A percentile compares a stretch with the other conserved stretches of the same genome.
Evolutionary conservation across 2,888 invertebrate species (phyloP).

Genomic region (Meta bourneti): DNA sequence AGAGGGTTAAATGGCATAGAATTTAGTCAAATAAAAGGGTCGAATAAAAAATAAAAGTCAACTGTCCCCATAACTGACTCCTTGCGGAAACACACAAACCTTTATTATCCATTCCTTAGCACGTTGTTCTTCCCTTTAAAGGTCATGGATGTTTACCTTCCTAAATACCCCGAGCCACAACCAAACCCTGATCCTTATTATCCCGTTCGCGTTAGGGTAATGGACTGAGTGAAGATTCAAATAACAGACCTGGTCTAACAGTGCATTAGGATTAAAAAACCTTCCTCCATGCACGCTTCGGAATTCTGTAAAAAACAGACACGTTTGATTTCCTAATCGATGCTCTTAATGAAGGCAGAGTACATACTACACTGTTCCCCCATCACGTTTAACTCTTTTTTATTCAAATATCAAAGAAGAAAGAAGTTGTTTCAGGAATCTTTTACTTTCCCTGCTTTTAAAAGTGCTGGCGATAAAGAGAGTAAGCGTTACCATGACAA

Average conservation of each 20-base stretch:
- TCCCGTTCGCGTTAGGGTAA: no score
- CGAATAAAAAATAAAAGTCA: no score
- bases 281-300: neutral
- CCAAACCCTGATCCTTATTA: no score
- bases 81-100: no score
- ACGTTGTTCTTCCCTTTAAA: no score
- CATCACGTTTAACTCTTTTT: neutral
- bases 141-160: no score
- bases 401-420: neutral
- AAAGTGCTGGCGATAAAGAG: slow-evolving; percentile 3
- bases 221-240: no score
- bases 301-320: neutral
- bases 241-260: neutral
- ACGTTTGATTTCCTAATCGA: neutral
- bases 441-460: slow-evolving; percentile 5
- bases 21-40: no score
- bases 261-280: neutral
- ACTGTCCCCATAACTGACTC: no score
- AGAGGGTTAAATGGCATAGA: no score
- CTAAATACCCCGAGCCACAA: no score
- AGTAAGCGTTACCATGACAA: slow-evolving; percentile 2
- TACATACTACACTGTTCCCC: neutral
- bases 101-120: no score
- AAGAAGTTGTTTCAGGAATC: neutral
- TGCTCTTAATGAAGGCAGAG: neutral